Percentiles rank a stretch among this genome's conserved stretches.
Conservation (phyloP, 2,888 invertebrate species). For the Eupithecia pulchellata region DNA sequence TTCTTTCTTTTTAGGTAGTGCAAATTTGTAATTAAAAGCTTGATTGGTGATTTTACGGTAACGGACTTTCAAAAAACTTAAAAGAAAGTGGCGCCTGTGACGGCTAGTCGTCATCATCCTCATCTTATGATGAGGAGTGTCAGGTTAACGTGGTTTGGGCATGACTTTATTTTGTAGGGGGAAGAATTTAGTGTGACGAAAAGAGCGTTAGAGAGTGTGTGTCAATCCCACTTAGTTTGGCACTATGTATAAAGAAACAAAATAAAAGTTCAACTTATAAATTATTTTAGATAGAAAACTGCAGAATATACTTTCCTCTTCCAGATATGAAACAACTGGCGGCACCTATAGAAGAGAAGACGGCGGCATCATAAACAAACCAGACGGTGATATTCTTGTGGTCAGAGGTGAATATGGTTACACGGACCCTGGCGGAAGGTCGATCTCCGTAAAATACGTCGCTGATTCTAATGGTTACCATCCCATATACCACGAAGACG, state of each 20-base stretch:
- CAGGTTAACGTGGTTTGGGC: neutral
- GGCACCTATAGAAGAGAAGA: slow-evolving; percentile 82
- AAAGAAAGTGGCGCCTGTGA: neutral
- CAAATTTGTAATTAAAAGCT: neutral
- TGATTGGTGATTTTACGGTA: neutral
- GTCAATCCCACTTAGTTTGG: too few relatives aligned
- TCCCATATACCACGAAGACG: slow-evolving; percentile 57
- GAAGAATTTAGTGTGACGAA: neutral
- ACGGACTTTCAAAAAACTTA: neutral
- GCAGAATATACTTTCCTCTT: slow-evolving; percentile 18
- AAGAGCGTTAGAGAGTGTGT: too few relatives aligned
- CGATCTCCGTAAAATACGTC: slow-evolving; percentile 76
- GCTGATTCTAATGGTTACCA: slow-evolving; percentile 87
- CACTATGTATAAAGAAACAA: too few relatives aligned
- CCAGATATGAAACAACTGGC: slow-evolving; percentile 79
- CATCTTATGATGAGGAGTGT: neutral
- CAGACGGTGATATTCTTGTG: slow-evolving; percentile 54
- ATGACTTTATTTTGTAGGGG: neutral
- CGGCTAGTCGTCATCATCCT: too few relatives aligned
- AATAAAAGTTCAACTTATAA: too few relatives aligned
- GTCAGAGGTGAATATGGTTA: slow-evolving; percentile 83
- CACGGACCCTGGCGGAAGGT: slow-evolving; percentile 77
- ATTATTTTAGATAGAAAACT: neutral
- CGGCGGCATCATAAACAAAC: slow-evolving; percentile 60
- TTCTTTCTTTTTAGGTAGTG: neutral